Evolutionary conservation across 2,113 vertebrate genomes (phyloP).

Genomic region (Anarhynchus alexandrinus): DNA sequence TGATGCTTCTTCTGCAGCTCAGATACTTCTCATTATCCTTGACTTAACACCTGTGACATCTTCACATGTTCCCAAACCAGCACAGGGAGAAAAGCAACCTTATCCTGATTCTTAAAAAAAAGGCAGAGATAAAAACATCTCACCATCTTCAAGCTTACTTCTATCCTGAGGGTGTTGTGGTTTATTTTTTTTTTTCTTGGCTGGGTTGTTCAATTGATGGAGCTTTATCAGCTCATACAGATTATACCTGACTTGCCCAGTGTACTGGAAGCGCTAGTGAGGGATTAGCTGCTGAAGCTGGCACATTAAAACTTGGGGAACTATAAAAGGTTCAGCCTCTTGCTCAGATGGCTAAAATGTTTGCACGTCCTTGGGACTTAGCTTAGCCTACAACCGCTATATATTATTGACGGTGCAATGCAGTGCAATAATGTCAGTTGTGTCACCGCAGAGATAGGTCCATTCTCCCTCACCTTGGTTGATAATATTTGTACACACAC

Average conservation of each 20-base stretch:
- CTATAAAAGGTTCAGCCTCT: background rate
- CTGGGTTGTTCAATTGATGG: background rate
- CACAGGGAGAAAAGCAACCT: background rate
- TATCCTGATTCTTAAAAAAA: background rate
- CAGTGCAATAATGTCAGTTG: rapidly evolving
- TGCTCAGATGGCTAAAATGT: background rate
- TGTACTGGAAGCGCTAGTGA: background rate
- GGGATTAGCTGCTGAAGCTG: background rate
- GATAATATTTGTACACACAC: background rate
- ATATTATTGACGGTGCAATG: background rate
- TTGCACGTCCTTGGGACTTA: background rate
- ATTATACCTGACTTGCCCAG: background rate
- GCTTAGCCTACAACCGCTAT: background rate
- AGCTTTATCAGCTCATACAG: background rate
- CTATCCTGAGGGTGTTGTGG: rapidly evolving
- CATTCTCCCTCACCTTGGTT: rapidly evolving
- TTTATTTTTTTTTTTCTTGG: background rate
- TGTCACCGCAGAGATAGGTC: rapidly evolving
- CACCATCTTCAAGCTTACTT: background rate
- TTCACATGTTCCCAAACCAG: background rate
- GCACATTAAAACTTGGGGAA: background rate
- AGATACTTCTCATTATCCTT: background rate
- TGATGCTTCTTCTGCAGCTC: background rate
- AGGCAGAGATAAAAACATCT: background rate
- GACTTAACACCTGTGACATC: rapidly evolving